Base-by-base conservation (phyloP, 2,113 vertebrate species). In the Neopipo cinnamomea region DNA sequence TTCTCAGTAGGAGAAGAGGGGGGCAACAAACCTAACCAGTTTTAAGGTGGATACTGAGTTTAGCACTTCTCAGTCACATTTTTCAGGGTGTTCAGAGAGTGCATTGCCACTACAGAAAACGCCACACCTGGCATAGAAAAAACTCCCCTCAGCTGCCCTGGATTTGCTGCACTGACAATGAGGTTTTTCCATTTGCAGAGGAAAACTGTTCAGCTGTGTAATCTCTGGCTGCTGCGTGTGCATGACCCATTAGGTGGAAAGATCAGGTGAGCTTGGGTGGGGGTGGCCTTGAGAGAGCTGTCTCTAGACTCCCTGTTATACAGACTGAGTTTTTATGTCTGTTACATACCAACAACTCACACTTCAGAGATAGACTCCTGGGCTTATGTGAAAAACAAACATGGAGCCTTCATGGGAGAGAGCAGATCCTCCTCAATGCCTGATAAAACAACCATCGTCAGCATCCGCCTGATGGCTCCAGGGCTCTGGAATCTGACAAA, bases 301-400 rank as follows among this genome's bases (percentile, higher is more conserved):
- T 67, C 76, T 89, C 78, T 39, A 66, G 49, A n/a, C 35, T 96
- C 50, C 16, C 59, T 58, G 6, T 79, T 50, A 71, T 83, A 53
- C 4, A 0, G 14, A 55, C 62, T 28, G 42, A 73, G 89, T 13
- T 93, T 91, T 95, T 67, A 39, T 85, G 58, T 46, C 41, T 66
- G n/a, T 42, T 83, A 31, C 5, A 20, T 62, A 15, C 35, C 42
- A 68, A 35, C 76, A 78, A 90, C 55, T 95, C 91, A 85, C 58
- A 18, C 58, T 20, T 42, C 71, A 73, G 76, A 76, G 77, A 49
- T 4, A 70, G 46, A 1, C 3, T 88, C 10, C 1, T 46, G 52
- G 44, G 84, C 55, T 86, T 30, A 88, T 59, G 85, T 58, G 91
- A 66, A 95, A 95, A 95, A 56, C 84, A 89, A 95, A 94, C 93